phyloP scores from a whole-genome alignment of 2,888 invertebrate species.

The Sycophila texana region DNA sequence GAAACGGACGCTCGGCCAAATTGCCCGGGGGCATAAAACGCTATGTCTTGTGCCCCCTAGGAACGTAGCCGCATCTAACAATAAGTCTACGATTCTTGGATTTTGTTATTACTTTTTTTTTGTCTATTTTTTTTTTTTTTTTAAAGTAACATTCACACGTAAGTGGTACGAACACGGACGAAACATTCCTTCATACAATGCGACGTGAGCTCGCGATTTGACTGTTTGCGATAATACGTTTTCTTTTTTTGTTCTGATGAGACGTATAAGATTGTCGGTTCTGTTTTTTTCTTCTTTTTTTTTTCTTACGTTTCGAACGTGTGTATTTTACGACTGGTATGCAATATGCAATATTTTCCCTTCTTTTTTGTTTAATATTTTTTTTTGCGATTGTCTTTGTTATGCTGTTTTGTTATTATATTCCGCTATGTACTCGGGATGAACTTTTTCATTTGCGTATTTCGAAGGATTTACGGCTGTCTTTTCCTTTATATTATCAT shows the following conservation, averaged over 20 bases:
- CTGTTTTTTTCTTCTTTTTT: no score
- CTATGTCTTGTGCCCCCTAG: no score
- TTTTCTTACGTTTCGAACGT: not conserved
- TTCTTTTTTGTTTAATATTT: slow-evolving; percentile 10
- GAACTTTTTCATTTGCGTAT: not conserved
- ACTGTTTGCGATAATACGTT: no score
- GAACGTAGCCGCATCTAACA: no score
- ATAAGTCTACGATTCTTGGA: no score
- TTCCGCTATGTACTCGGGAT: not conserved
- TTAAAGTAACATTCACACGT: no score
- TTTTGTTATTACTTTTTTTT: no score
- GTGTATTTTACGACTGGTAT: slow-evolving; percentile 4
- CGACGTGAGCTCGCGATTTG: no score
- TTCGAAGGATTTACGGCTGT: not conserved
- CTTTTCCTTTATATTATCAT: no score
- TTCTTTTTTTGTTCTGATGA: no score
- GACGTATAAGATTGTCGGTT: not conserved
- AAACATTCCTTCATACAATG: no score
- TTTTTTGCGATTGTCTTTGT: slow-evolving; percentile 28
- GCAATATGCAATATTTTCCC: slow-evolving; percentile 6
- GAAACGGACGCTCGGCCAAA: not conserved
- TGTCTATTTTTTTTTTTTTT: no score
- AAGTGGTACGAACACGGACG: not conserved
- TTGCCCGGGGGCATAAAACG: not conserved
- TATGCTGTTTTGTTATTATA: slow-evolving; percentile 14